Evolutionary conservation across 2,888 invertebrate species (phyloP).

Genomic region (Habroteleia sp.): DNA sequence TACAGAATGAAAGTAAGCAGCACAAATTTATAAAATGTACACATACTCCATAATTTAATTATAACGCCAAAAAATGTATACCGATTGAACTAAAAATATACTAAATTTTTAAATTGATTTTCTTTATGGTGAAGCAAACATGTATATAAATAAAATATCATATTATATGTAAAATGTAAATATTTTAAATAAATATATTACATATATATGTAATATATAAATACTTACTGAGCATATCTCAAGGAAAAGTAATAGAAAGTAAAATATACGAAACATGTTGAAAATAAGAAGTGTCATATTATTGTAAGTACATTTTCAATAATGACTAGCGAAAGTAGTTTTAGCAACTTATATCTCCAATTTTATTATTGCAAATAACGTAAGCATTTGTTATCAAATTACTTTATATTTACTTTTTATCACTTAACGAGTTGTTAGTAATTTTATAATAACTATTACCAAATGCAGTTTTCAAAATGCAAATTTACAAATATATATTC

Average conservation of each 20-base stretch:
- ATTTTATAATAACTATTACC: conserved; percentile 26
- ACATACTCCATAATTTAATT: too few species aligned
- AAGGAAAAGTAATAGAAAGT: conserved; percentile 30
- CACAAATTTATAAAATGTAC: too few species aligned
- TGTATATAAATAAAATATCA: too few species aligned
- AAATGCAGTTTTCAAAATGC: conserved; percentile 2
- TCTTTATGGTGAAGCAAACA: too few species aligned
- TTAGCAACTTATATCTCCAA: conserved; percentile 34
- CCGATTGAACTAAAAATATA: too few species aligned
- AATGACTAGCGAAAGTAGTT: conserved; percentile 29
- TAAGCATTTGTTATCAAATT: conserved; percentile 35
- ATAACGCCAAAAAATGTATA: too few species aligned
- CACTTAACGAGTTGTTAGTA: conserved; percentile 27
- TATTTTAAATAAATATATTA: too few species aligned
- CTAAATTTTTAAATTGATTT: too few species aligned
- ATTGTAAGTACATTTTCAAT: conserved; percentile 19
- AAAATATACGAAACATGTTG: conserved; percentile 25
- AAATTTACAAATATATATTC: too few species aligned
- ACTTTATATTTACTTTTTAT: conserved; percentile 30
- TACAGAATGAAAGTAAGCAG: too few species aligned
- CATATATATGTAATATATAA: too few species aligned
- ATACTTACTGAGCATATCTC: conserved; percentile 27
- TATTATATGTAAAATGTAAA: too few species aligned
- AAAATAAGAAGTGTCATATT: conserved; percentile 3
- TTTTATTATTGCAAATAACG: conserved; percentile 21